Conservation (phyloP, 2,797 vertebrate species). For the Heterohyrax brucei region DNA sequence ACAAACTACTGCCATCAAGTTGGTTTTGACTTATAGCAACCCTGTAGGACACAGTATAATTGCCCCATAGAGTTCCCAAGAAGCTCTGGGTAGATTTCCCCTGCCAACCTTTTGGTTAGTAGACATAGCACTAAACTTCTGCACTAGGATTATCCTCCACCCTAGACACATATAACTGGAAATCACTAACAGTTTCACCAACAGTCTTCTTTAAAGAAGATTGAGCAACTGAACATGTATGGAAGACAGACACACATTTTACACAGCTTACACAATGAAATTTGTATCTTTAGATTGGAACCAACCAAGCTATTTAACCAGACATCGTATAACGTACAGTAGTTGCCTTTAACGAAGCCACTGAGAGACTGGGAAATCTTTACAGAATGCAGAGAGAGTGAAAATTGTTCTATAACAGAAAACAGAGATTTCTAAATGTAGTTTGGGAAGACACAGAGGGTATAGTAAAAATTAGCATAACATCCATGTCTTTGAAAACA, state of each 20-base stretch:
- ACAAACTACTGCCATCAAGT: too few relatives aligned
- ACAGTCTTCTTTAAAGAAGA: conserved; percentile 58
- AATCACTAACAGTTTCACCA: conserved; percentile 61
- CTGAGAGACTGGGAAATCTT: conserved; percentile 73
- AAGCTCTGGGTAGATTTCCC: too few relatives aligned
- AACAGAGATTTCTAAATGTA: conserved; percentile 78
- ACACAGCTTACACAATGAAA: conserved; percentile 31
- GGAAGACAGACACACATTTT: conserved; percentile 54
- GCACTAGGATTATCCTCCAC: not conserved
- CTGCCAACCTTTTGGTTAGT: too few relatives aligned
- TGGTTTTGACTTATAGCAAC: too few relatives aligned
- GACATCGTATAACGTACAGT: conserved; percentile 74
- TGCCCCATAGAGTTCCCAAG: too few relatives aligned
- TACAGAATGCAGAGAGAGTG: conserved; percentile 64
- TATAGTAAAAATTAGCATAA: conserved; percentile 86
- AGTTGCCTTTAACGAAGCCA: conserved; percentile 80
- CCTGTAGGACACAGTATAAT: too few relatives aligned
- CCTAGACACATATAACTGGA: not conserved
- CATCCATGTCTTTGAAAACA: conserved; percentile 86
- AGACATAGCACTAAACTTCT: too few relatives aligned
- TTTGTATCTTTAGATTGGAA: conserved; percentile 69
- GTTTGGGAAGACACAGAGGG: conserved; percentile 85
- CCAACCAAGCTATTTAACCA: conserved; percentile 78
- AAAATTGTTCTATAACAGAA: conserved; percentile 69
- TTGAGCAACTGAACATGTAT: conserved; percentile 29